These are phyloP conservation scores for Acanthosepion pharaonis DNA, from an alignment of 2,888 invertebrate species.

Conservation along the genomic window DNA sequence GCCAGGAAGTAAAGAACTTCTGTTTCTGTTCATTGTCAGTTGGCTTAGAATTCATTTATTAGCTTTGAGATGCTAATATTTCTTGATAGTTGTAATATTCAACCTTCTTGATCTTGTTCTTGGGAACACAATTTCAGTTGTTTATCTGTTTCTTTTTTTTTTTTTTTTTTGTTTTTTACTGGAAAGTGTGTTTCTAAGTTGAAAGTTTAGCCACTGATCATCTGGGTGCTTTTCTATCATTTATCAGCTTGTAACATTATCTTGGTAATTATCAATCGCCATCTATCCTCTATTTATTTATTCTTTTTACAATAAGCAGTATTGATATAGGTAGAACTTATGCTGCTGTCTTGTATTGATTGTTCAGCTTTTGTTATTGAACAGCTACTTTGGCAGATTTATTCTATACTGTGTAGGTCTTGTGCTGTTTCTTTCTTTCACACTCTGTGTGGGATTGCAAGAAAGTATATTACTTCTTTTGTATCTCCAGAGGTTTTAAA, in stretches of 20 bases:
- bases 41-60: no score
- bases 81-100: no score
- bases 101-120: no score
- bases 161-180: background rate
- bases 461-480: background rate
- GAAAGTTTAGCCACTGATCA: no score
- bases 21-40: no score
- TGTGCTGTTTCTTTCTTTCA: background rate
- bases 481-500: background rate
- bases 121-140: no score
- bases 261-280: background rate
- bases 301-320: background rate
- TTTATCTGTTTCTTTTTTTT: background rate
- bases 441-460: background rate
- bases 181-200: background rate
- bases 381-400: background rate
- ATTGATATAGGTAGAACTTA: background rate
- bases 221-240: no score
- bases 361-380: slow-evolving; percentile 8
- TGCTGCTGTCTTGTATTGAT: slow-evolving; percentile 21
- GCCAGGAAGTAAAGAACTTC: no score
- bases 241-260: no score
- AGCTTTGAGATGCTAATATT: no score
- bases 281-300: background rate
- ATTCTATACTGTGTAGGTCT: background rate